Percentiles rank a stretch among this genome's conserved stretches.
Conservation (phyloP, 2,888 invertebrate species). For the Drosophila subquinaria region DNA sequence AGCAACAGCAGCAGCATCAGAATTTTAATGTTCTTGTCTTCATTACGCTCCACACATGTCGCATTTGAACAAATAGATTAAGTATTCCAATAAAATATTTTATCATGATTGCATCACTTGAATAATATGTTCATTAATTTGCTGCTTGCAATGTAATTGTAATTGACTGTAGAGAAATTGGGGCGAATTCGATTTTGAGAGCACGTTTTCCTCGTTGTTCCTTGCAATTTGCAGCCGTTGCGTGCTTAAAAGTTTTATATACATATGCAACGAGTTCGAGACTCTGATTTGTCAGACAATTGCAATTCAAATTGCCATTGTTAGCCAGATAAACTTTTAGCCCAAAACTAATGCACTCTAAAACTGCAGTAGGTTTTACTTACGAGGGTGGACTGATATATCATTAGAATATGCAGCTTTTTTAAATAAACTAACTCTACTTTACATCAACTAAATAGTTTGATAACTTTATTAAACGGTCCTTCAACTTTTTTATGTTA, state of each 20-base stretch:
- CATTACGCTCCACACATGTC: constrained; percentile 6
- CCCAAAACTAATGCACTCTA: constrained; percentile 47
- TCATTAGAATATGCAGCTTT: not conserved
- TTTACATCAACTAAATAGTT: not conserved
- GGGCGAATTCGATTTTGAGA: not conserved
- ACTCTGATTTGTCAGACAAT: constrained; percentile 16
- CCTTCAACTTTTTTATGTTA: too few species aligned
- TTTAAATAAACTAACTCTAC: not conserved
- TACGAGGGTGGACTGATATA: not conserved
- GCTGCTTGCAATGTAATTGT: not conserved
- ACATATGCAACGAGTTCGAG: constrained; percentile 7
- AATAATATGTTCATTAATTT: constrained; percentile 2
- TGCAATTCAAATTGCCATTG: constrained; percentile 23
- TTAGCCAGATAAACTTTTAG: constrained; percentile 15
- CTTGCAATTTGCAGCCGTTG: constrained; percentile 23
- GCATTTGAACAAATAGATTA: not conserved
- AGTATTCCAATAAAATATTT: constrained; percentile 5
- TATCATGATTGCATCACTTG: constrained; percentile 6
- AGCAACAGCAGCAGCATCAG: not conserved
- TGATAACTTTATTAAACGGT: not conserved
- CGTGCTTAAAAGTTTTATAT: constrained; percentile 5
- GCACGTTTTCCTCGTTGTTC: not conserved
- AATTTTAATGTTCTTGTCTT: constrained; percentile 21
- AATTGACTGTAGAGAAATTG: not conserved
- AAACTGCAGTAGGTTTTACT: constrained; percentile 43